Evolutionary conservation across 2,113 vertebrate species (phyloP).

Genomic region (Buteo buteo): DNA sequence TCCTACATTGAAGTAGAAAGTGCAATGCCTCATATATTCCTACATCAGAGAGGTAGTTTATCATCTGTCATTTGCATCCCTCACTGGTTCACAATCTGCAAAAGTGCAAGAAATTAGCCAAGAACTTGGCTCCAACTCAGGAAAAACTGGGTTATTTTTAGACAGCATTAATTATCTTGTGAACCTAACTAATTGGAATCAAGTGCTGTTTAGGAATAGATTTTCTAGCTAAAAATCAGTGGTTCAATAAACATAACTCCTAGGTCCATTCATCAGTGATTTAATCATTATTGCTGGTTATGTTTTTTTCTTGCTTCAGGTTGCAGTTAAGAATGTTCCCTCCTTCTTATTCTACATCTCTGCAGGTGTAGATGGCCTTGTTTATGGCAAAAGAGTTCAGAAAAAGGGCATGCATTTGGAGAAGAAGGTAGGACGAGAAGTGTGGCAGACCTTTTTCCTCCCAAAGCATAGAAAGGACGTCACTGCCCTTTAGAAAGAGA

Average conservation of each 20-base stretch:
- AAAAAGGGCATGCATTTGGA: background rate
- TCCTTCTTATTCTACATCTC: background rate
- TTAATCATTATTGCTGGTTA: background rate
- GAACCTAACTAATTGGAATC: background rate
- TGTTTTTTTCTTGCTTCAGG: background rate
- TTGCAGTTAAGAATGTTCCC: background rate
- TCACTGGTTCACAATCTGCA: background rate
- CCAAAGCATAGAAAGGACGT: background rate
- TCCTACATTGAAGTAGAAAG: background rate
- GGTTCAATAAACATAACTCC: background rate
- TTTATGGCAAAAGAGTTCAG: background rate
- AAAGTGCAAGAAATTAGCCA: background rate
- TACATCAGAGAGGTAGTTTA: background rate
- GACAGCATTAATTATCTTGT: background rate
- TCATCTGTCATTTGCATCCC: background rate
- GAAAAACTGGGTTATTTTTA: background rate
- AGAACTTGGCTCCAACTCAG: background rate
- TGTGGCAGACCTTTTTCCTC: background rate
- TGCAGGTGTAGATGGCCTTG: background rate
- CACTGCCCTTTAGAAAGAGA: background rate
- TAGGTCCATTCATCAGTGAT: background rate
- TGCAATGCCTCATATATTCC: background rate
- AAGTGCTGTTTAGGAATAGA: background rate
- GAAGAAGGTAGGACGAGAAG: background rate
- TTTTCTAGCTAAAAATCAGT: background rate